phyloP scores from a whole-genome alignment of 2,888 invertebrate species.

The Hypolimnas misippus region DNA sequence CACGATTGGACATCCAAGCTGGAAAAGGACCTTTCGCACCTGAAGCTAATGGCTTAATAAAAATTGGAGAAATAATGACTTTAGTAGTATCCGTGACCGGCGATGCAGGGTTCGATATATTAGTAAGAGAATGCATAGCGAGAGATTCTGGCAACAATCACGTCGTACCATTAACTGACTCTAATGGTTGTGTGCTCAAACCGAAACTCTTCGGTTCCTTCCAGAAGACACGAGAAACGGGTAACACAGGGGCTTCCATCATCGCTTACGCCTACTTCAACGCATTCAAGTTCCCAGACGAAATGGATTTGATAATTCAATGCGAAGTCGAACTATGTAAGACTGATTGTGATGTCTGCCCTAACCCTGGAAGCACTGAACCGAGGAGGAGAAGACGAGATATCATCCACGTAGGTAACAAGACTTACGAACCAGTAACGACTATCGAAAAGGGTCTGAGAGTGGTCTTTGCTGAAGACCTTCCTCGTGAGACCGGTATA shows the following conservation, averaged over 20 bases:
- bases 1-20: constrained; percentile 89
- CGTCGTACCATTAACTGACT: constrained; percentile 88
- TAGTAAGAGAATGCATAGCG: constrained; percentile 90
- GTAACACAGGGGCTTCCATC: constrained; percentile 88
- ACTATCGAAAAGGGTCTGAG: constrained; percentile 86
- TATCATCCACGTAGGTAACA: constrained; percentile 73
- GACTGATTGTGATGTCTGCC: constrained; percentile 90
- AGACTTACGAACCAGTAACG: constrained; percentile 83
- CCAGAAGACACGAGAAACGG: constrained; percentile 91
- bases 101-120: constrained; percentile 90
- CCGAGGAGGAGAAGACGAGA: constrained; percentile 76
- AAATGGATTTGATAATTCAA: constrained; percentile 92
- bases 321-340: constrained; percentile 93
- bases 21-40: constrained; percentile 91
- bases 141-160: constrained; percentile 87
- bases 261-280: constrained; percentile 92
- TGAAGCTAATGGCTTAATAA: constrained; percentile 89
- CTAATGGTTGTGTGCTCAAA: constrained; percentile 90
- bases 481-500: constrained; percentile 76
- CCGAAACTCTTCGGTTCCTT: constrained; percentile 92
- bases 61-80: constrained; percentile 92
- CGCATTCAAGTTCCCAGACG: constrained; percentile 93
- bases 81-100: constrained; percentile 91
- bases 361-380: constrained; percentile 85
- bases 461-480: constrained; percentile 88